Evolutionary conservation across 2,888 invertebrate species (phyloP).

Genomic region (Capitulum mitella): DNA sequence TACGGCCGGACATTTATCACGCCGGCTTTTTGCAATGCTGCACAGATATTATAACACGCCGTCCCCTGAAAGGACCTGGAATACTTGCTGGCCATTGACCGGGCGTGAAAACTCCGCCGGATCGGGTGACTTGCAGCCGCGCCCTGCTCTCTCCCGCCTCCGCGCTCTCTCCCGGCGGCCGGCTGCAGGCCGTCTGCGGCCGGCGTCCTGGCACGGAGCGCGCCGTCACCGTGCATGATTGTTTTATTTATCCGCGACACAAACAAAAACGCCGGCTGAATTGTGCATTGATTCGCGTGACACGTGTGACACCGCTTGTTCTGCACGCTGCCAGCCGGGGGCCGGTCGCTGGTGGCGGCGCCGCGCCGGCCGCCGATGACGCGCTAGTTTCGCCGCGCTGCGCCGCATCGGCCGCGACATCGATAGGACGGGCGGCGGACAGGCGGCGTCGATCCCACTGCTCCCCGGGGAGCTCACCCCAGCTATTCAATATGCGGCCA

Average conservation of each 20-base stretch:
- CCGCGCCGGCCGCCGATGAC: background rate
- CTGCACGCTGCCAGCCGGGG: background rate
- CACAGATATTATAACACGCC: slow-evolving; percentile 18
- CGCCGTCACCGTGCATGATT: background rate
- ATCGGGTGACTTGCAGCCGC: background rate
- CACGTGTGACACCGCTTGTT: background rate
- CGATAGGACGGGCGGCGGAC: background rate
- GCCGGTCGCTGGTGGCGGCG: too few species aligned
- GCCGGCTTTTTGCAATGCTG: slow-evolving; percentile 4
- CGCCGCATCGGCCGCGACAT: background rate
- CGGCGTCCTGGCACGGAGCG: background rate
- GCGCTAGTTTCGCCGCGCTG: background rate
- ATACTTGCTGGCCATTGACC: background rate
- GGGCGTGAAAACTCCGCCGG: background rate
- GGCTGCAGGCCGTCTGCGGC: background rate
- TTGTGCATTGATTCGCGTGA: slow-evolving; percentile 14
- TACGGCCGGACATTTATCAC: slow-evolving; percentile 21
- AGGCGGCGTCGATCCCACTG: background rate
- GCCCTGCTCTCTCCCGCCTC: background rate
- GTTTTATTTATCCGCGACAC: background rate
- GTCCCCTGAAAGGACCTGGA: slow-evolving; percentile 1
- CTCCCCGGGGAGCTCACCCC: background rate
- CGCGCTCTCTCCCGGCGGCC: background rate
- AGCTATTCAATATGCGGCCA: background rate
- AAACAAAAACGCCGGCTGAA: background rate